Evolutionary conservation across 2,888 invertebrate species (phyloP).

Genomic region (Netelia inedita): DNA sequence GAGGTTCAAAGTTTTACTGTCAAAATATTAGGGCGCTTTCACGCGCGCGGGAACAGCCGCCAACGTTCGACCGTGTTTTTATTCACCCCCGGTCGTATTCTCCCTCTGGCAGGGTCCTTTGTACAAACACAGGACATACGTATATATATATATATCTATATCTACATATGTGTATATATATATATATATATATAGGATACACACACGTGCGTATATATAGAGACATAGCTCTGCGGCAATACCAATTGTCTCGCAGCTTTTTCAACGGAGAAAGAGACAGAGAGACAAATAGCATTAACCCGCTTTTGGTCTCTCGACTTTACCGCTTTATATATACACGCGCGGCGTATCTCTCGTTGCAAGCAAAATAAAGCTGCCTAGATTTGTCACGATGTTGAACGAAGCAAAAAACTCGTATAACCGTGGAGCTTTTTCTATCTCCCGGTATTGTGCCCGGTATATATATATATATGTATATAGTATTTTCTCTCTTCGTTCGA

Average conservation of each 20-base stretch:
- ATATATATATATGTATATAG: not conserved
- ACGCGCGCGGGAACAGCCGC: conserved; percentile 39
- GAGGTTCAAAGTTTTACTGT: conserved; percentile 67
- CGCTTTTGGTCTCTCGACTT: conserved; percentile 63
- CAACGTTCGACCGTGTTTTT: conserved; percentile 61
- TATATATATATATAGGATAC: not conserved
- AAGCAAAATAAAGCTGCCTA: conserved; percentile 73
- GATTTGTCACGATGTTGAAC: conserved; percentile 72
- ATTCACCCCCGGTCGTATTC: conserved; percentile 58
- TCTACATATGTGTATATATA: not conserved
- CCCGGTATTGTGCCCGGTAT: conserved; percentile 7
- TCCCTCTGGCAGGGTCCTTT: conserved; percentile 45
- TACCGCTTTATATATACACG: conserved; percentile 30
- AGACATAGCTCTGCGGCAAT: conserved; percentile 40
- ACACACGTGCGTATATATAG: conserved; percentile 3
- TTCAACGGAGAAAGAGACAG: conserved; percentile 46
- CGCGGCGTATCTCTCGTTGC: conserved; percentile 39
- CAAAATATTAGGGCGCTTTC: conserved; percentile 70
- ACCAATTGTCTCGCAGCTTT: conserved; percentile 60
- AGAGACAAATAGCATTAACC: conserved; percentile 76
- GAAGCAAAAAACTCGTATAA: conserved; percentile 51
- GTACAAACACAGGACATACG: conserved; percentile 47
- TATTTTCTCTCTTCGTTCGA: conserved; percentile 37
- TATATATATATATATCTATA: not conserved
- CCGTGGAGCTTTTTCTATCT: conserved; percentile 46